These are phyloP conservation scores for Aporophyla nigra DNA, from an alignment of 2,888 invertebrate species.

Conservation along the genomic window DNA sequence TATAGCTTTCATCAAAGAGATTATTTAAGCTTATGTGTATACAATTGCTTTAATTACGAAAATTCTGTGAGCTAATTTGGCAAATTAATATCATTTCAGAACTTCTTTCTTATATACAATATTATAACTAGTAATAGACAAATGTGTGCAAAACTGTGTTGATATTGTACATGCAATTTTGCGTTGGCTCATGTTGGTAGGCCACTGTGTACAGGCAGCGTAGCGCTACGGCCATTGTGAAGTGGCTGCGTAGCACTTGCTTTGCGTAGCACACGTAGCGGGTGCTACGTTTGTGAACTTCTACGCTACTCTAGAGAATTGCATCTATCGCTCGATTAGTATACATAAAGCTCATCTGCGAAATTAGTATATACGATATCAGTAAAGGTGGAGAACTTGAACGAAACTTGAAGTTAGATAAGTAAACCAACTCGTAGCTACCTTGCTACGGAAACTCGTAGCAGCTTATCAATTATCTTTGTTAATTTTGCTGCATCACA, in stretches of 20 bases:
- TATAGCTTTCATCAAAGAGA: slow-evolving; percentile 64
- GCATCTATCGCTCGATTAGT: slow-evolving; percentile 20
- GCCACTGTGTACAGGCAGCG: slow-evolving; percentile 9
- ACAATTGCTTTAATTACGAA: slow-evolving; percentile 58
- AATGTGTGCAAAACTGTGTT: background rate
- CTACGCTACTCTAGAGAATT: slow-evolving; percentile 32
- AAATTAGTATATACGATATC: slow-evolving; percentile 29
- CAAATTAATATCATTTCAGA: slow-evolving; percentile 30
- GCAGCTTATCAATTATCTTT: slow-evolving; percentile 19
- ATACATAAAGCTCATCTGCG: slow-evolving; percentile 5
- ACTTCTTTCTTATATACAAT: background rate
- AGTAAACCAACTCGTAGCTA: slow-evolving; percentile 10
- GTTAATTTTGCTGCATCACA: slow-evolving; percentile 11
- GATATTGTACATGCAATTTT: background rate
- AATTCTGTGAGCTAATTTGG: slow-evolving; percentile 34
- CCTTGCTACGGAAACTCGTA: slow-evolving; percentile 19
- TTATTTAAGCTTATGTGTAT: slow-evolving; percentile 62
- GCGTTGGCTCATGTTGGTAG: slow-evolving; percentile 2
- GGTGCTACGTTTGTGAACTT: slow-evolving; percentile 22
- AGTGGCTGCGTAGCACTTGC: slow-evolving; percentile 47
- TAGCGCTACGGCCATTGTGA: slow-evolving; percentile 24
- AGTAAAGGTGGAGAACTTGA: background rate
- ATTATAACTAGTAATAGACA: background rate
- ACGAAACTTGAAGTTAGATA: background rate
- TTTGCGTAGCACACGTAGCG: slow-evolving; percentile 45